These are phyloP conservation scores for Ditula angustiorana DNA, from an alignment of 2,888 invertebrate genomes.

Conservation along the genomic window DNA sequence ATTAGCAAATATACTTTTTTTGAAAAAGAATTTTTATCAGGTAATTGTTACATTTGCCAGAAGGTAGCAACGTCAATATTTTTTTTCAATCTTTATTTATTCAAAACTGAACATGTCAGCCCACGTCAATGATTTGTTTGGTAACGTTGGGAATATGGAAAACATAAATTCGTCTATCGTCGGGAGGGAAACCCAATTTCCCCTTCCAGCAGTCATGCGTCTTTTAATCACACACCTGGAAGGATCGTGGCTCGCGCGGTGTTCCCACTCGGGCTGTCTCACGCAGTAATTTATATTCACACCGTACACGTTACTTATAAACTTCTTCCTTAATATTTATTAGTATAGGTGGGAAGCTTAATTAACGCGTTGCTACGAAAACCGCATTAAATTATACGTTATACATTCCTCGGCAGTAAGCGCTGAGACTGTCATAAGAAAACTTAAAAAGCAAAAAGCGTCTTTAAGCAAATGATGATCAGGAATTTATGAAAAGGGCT, in stretches of 20 bases:
- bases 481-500: no score
- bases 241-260: conserved; percentile 2
- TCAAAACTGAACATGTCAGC: no score
- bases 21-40: no score
- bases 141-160: neutral
- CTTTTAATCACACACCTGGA: conserved; percentile 22
- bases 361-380: conserved; percentile 70
- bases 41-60: no score
- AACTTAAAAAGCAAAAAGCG: no score
- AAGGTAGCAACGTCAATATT: no score
- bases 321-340: conserved; percentile 42
- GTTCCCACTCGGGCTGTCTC: conserved; percentile 18
- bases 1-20: neutral
- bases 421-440: conserved; percentile 48
- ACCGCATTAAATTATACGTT: conserved; percentile 67
- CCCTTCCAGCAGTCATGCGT: conserved; percentile 3
- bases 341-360: conserved; percentile 52
- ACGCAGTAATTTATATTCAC: conserved; percentile 37
- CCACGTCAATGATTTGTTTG: no score
- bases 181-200: neutral
- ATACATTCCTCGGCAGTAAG: conserved; percentile 59
- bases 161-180: neutral
- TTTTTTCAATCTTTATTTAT: no score
- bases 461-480: no score
- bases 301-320: conserved; percentile 41